Base-by-base conservation (phyloP, 1,140 invertebrate species). In the Drosophila melanica region DNA sequence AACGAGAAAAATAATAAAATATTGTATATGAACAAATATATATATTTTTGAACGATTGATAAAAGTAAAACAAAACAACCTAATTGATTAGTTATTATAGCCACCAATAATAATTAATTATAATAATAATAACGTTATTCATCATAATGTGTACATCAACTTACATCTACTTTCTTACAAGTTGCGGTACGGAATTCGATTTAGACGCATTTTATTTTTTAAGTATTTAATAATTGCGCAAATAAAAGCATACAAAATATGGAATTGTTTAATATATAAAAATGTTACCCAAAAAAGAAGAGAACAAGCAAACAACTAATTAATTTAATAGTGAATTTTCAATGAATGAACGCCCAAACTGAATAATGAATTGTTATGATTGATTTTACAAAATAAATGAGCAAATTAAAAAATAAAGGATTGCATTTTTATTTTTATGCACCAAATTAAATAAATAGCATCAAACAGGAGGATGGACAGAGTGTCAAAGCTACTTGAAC, bases 201-300 rank as follows among this genome's bases (percentile, higher is more conserved):
- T 81, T 79, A 79, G 75, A 87, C 79, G 82, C 82, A 87, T 87
- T 87, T 87, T 87, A 87, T 87, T 87, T 87, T 81, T 33, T 87
- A 87, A 87, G 79, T 79, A 79, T 87, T 87, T 81, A 81, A 87
- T 70, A 79, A 67, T 71, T 70, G 66, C 78, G 70, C 58, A 84
- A 65, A 67, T 67, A 53, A 65, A 8, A 64, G 14, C 55, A 64
- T 58, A 77, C 42, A 53, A 62, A 80, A 55, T 72, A 51, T 48
- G 66, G 77, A 86, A 81, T 86, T 81, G 81, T 85, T 85, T 80
- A 75, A 72, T 58, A 77, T 64, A 63, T 77, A 82, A 74, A 60
- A 62, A 62, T 18, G 27, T 39, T 50, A 48, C 50, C 47, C 16
- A 48, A 47, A 37, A 57, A 37, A 18, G 48, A 71, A 65, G 41